Base-by-base conservation (phyloP, 2,888 invertebrate species). In the Mesorhabditis sp. region DNA sequence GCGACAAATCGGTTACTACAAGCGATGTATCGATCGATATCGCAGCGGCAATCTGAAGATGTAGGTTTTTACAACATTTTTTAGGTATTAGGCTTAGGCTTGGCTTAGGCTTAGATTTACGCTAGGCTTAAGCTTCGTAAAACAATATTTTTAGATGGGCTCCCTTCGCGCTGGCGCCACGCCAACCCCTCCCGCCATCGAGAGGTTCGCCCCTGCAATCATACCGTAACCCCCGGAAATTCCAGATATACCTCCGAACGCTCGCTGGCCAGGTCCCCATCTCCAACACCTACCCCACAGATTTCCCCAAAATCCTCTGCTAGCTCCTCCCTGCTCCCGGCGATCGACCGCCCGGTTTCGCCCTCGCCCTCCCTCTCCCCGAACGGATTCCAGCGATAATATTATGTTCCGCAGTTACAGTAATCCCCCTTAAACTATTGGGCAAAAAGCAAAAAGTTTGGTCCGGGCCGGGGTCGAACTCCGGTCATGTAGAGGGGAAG, bases 281-380 rank as follows among this genome's bases (percentile, higher is more conserved):
- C 63, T 3, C 63, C 63, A 6, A n/a, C 63, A n/a, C 63, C 63
- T 7, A n/a, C 63, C 15, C 63, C 63, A 7, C 28, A 7, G 6
- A 7, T 28, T 6, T 62, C 63, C 7, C 63, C 63, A 10, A 7
- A 7, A n/a, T 7, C n/a, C n/a, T 62, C 63, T 1, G 6, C 63
- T 15, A 7, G n/a, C 15, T 28, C 63, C 41, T 62, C 63, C 7
- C 63, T 28, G 6, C 28, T 28, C 15, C 63, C 63, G 6, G 7
- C 63, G 6, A 10, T 7, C 63, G 10, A 7, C 15, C 28, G n/a
- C 41, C 28, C 63, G 6, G 10, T 28, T 28, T 62, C 63, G 7
- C 28, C 63, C n/a, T 62, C 63, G 7, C 63, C 63, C n/a, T 62
- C 63, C 7, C 63, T 62, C 41, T 62, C 63, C 15, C 63, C 28